A percentile compares a stretch with the other conserved stretches of the same genome.
Conservation (phyloP, 35 echinoderm and acorn worm species). For the Holothuria glaberrima region DNA sequence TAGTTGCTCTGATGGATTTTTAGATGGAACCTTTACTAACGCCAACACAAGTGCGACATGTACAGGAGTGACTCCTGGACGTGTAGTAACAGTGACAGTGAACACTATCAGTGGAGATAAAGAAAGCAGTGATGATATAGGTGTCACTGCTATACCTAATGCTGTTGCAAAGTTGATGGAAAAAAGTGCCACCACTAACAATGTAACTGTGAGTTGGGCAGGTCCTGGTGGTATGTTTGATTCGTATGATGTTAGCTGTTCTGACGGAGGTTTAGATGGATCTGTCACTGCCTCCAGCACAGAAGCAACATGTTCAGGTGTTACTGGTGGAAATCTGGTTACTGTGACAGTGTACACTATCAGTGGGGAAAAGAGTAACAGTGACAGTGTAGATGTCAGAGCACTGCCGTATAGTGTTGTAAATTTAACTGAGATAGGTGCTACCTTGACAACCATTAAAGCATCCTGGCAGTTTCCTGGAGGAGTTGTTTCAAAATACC, state of each 20-base stretch:
- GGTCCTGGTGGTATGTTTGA: neutral
- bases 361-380: neutral
- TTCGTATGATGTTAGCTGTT: neutral
- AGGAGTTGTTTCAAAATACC: neutral
- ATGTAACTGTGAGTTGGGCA: neutral
- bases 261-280: neutral
- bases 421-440: neutral
- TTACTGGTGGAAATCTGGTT: neutral
- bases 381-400: neutral
- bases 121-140: neutral
- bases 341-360: slow-evolving; percentile 17
- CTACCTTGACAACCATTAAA: neutral
- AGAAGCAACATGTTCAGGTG: neutral
- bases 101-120: slow-evolving; percentile 15
- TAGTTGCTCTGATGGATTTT: neutral
- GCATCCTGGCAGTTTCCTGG: neutral
- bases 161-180: slow-evolving; percentile 4
- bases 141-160: neutral
- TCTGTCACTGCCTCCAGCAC: neutral
- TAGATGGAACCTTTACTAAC: neutral
- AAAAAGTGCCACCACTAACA: neutral
- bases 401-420: neutral
- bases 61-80: neutral
- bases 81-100: neutral
- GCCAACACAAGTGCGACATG: neutral